Evolutionary conservation across 2,797 vertebrate species (phyloP).

Genomic region (Leptatherina wallacei): DNA sequence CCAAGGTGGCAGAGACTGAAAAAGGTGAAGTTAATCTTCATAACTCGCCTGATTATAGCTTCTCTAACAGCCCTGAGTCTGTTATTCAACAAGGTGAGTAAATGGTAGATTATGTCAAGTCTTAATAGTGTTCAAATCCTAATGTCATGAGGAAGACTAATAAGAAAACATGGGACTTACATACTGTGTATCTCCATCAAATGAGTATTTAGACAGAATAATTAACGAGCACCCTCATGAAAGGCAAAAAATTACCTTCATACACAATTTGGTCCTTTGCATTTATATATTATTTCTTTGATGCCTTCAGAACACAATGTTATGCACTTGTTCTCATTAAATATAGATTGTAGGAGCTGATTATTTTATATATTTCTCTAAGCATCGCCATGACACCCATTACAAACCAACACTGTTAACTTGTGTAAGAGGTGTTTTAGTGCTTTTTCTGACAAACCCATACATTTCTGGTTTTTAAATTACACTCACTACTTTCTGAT

Average conservation of each 20-base stretch:
- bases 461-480: no score
- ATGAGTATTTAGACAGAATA: neutral
- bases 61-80: constrained; percentile 40
- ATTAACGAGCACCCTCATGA: neutral
- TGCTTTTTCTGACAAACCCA: no score
- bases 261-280: neutral
- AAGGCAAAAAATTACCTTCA: neutral
- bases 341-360: neutral
- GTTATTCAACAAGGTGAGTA: constrained; percentile 37
- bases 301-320: neutral
- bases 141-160: neutral
- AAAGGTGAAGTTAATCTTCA: constrained; percentile 15
- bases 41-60: constrained; percentile 26
- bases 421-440: no score
- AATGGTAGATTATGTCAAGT: neutral
- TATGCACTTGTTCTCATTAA: neutral
- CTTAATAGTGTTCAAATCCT: neutral
- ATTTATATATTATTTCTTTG: neutral
- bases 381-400: no score
- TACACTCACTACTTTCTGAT: no score
- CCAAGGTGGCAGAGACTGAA: constrained; percentile 6
- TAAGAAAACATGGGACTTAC: neutral
- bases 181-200: neutral
- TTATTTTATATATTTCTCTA: no score
- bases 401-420: no score